Conservation (phyloP, 1,140 invertebrate species). For the Bombus huntii region DNA sequence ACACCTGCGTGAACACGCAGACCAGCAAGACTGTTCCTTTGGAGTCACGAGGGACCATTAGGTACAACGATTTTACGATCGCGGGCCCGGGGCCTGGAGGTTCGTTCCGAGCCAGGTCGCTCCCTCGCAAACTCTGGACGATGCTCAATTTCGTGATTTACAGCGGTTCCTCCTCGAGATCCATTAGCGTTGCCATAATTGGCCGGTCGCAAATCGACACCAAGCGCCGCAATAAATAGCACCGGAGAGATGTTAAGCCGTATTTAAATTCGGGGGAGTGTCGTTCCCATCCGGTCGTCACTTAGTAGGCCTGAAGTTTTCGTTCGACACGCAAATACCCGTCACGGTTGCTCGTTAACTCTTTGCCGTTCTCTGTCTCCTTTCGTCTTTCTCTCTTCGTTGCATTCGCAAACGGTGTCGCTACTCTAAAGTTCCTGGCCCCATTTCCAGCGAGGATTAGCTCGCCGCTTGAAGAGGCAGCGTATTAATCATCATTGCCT, state of each 20-base stretch:
- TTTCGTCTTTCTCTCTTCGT: neutral
- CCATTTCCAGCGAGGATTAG: slow-evolving; percentile 56
- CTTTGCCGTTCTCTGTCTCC: neutral
- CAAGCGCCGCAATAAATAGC: slow-evolving; percentile 53
- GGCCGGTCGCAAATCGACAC: slow-evolving; percentile 13
- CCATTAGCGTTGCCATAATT: slow-evolving; percentile 56
- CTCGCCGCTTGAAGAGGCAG: slow-evolving; percentile 5
- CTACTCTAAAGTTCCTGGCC: neutral
- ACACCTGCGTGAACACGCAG: neutral
- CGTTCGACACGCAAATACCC: slow-evolving; percentile 53
- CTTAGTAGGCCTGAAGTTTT: too few species aligned
- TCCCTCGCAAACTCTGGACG: too few species aligned
- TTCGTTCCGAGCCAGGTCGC: too few species aligned
- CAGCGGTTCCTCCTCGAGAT: slow-evolving; percentile 26
- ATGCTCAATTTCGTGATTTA: slow-evolving; percentile 64
- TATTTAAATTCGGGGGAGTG: slow-evolving; percentile 65
- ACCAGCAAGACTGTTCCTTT: neutral
- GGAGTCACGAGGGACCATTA: neutral
- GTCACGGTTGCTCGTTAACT: neutral
- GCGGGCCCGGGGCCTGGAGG: neutral
- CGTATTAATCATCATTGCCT: slow-evolving; percentile 63
- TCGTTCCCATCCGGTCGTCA: slow-evolving; percentile 32
- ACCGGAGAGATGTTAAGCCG: slow-evolving; percentile 52
- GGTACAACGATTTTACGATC: slow-evolving; percentile 39
- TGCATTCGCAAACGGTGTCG: neutral